Evolutionary conservation across 2,113 vertebrate species (phyloP), one percentile per base, ranked within the genome.

Genomic region (Phoenicopterus ruber): DNA sequence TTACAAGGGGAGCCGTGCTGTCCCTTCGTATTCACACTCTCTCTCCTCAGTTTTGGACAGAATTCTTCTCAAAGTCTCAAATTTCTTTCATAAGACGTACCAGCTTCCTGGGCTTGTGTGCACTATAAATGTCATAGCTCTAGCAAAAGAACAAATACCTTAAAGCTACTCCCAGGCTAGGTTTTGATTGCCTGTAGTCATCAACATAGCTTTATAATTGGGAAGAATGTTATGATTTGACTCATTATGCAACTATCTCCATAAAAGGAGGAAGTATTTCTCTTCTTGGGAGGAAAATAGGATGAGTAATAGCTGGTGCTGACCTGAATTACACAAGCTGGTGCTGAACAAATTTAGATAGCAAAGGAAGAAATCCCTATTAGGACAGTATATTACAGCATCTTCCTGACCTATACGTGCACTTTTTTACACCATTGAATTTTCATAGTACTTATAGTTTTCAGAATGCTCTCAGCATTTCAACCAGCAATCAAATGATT

Each of bases 181-280:
- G 25, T 87, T 70, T 93, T 82, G 40, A 29, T 55, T 54, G 40
- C 70, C 58, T 93, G 57, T 69, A 85, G 61, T 76, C 87, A 79
- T 82, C 57, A 57, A 21, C 65, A 24, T 25, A 55, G 50, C 77
- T 91, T 82, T 71, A 11, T 74, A 84, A 95, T 52, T 74, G n/a
- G 61, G 77, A 54, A 91, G 77, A 94, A 67, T 2, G 2, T 49
- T 67, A 34, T 67, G 34, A 67, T 88, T 92, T 91, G 58, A 79
- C 34, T 94, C 88, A 76, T 63, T 84, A 79, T 58, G 40, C 46
- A 93, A 85, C 49, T n/a, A n/a, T 86, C 36, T 76, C 78, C 65
- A 36, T 79, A 76, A 87, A 94, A 93, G 83, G 73, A 94, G 92
- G 97, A 96, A 92, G 69, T 76, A 67, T 96, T 91, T 86, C 34